Conservation (phyloP, 2,888 invertebrate genomes). For the Copidosoma aretas region DNA sequence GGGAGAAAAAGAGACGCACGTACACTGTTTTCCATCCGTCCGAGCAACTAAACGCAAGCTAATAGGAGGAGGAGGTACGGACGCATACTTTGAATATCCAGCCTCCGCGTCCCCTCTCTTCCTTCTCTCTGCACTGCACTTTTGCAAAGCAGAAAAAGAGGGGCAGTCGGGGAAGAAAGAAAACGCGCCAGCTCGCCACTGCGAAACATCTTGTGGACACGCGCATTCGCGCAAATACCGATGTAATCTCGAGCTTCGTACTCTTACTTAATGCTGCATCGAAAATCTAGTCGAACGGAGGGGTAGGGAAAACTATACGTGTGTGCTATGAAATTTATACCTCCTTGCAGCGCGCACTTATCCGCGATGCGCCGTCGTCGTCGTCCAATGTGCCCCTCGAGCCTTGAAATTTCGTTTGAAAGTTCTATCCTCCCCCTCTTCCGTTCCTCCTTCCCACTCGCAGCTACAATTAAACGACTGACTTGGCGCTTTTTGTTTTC, state of each 20-base stretch:
- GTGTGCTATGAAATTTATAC: slow-evolving; percentile 24
- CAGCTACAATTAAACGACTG: background rate
- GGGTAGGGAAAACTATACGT: too few species aligned
- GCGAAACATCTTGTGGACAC: too few species aligned
- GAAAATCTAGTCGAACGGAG: background rate
- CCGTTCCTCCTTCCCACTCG: background rate
- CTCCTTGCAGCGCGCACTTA: slow-evolving; percentile 8
- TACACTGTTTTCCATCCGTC: too few species aligned
- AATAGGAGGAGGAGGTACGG: background rate
- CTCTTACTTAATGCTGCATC: background rate
- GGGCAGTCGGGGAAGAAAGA: too few species aligned
- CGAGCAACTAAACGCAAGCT: too few species aligned
- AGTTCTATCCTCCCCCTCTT: slow-evolving; percentile 6
- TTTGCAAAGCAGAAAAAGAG: too few species aligned
- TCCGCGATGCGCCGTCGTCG: background rate
- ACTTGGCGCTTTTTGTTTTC: too few species aligned
- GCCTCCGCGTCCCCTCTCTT: background rate
- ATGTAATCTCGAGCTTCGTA: too few species aligned
- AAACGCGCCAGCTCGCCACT: too few species aligned
- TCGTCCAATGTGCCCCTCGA: slow-evolving; percentile 3
- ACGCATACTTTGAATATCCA: slow-evolving; percentile 7
- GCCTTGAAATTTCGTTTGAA: slow-evolving; percentile 29
- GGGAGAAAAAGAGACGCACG: too few species aligned
- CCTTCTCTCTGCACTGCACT: too few species aligned
- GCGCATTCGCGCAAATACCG: too few species aligned